Evolutionary conservation across 2,797 vertebrate genomes (phyloP), one percentile per base, ranked within the genome.

Genomic region (Chromobotia macracanthus): DNA sequence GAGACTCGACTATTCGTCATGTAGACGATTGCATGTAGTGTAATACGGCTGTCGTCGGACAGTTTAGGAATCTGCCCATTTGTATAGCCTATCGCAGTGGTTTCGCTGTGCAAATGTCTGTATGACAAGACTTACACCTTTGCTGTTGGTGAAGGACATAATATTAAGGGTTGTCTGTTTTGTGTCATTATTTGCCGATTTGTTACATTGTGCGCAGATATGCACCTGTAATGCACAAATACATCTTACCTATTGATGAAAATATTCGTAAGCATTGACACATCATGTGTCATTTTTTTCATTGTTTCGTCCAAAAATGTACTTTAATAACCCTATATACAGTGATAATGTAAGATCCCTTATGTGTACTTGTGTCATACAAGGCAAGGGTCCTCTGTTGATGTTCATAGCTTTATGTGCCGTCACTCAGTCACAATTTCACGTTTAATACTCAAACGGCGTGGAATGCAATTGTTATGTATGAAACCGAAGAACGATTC

Each of bases 61-160:
- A 65, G 50, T 55, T 44, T 5, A 28, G 25, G 44, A 58, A 77
- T 48, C 44, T 60, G 38, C 23, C 38, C 46, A 18, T 68, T 77
- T 66, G 13, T 18, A 10, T 28, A 44, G 41, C 41, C 41, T 44
- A 8, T 67, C 12, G 53, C 67, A 51, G 44, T 60, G 13, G 61
- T 63, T 41, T 77, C 25, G 25, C 13, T 31, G 1, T 18, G 31
- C n/a, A 31, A 61, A 31, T 25, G 25, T 38, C 8, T 48, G 75
- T 35, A 31, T 19, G 35, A 60, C 38, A 48, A 11, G 23, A 38
- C 35, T 76, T 16, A 58, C 13, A 28, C 15, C 63, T 28, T 23
- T 58, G 21, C 11, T 51, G 13, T 41, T 75, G 63, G 19, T 61
- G n/a, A 19, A 13, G 31, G 41, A 44, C 41, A 41, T 41, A 25